Conservation (phyloP, 2,113 vertebrate species). For the Pangasianodon hypophthalmus region DNA sequence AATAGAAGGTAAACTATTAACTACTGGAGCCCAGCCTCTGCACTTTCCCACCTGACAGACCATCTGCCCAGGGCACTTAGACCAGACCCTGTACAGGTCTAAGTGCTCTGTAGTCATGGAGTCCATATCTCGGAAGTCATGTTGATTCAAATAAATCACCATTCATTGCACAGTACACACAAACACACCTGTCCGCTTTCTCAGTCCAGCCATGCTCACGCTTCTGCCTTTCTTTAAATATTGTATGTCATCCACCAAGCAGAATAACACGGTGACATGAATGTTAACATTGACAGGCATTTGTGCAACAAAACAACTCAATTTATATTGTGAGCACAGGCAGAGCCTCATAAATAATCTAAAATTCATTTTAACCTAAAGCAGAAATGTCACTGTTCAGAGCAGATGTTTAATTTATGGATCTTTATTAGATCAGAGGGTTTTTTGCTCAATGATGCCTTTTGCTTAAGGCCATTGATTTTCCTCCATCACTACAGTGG, state of each 20-base stretch:
- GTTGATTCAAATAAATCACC: slow-evolving; percentile 54
- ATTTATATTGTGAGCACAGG: not conserved
- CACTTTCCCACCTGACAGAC: slow-evolving; percentile 39
- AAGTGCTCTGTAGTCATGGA: slow-evolving; percentile 39
- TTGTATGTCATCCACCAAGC: not conserved
- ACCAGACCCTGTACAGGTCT: not conserved
- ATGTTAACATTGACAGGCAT: not conserved
- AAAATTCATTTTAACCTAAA: slow-evolving; percentile 30
- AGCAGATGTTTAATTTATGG: slow-evolving; percentile 53
- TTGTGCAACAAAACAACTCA: not conserved
- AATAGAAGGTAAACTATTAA: slow-evolving; percentile 60
- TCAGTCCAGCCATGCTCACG: not conserved
- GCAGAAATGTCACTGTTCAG: slow-evolving; percentile 28
- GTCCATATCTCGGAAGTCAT: slow-evolving; percentile 50
- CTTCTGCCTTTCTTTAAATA: not conserved
- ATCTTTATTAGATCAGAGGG: slow-evolving; percentile 44
- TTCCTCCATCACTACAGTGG: slow-evolving; percentile 18
- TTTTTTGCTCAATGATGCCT: slow-evolving; percentile 2
- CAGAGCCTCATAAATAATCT: slow-evolving; percentile 29
- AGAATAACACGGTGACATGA: not conserved
- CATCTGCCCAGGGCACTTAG: slow-evolving; percentile 48
- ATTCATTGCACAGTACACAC: slow-evolving; percentile 30
- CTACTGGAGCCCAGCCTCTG: slow-evolving; percentile 26
- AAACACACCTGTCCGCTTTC: slow-evolving; percentile 38
- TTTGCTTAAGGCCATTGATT: slow-evolving; percentile 30